Evolutionary conservation across 2,888 invertebrate genomes (phyloP), one percentile per base, ranked within the genome.

Genomic region (Podabrus alpinus): DNA sequence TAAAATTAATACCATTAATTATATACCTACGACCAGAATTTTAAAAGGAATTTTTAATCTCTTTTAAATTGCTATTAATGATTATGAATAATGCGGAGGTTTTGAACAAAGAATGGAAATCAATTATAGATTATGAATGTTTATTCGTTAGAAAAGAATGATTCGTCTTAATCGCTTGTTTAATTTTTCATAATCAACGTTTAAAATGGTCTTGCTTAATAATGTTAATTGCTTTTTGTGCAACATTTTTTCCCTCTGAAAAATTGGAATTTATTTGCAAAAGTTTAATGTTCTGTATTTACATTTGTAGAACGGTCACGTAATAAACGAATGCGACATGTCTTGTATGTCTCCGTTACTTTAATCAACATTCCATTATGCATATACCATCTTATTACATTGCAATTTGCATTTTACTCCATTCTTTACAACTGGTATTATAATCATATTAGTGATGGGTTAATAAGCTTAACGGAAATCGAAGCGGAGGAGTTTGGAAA

Each of bases 261-360:
- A 45, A 45, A 45, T 45, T 45, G 45, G 45, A 45, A 45, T 45
- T 45, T 45, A 45, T 45, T 45, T n/a, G 45, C 45, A 45, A 45
- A 45, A 45, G 45, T 45, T 45, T 64, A 62, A 16, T 16, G 62
- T 62, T 62, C 62, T 62, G 16, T 17, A 64, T 64, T 64, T 64
- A 64, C 62, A 66, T 75, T 75, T 72, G 66, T 69, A 75, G 68
- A 59, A 59, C 68, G 64, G 75, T 75, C 75, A 75, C 75, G 75
- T 75, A 68, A 24, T 59, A 24, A 15, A 70, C 71, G 45, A 69
- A 75, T 75, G 75, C 59, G 74, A 71, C 71, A 74, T 74, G 71
- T 62, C 71, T 75, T 68, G 64, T 68, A 75, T 72, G 71, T 72
- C 71, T 75, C 75, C 69, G 71, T 72, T 75, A 75, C 66, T 71